Evolutionary conservation across 2,888 invertebrate genomes (phyloP), one percentile per base, ranked within the genome.

Genomic region (Beris chalybata): DNA sequence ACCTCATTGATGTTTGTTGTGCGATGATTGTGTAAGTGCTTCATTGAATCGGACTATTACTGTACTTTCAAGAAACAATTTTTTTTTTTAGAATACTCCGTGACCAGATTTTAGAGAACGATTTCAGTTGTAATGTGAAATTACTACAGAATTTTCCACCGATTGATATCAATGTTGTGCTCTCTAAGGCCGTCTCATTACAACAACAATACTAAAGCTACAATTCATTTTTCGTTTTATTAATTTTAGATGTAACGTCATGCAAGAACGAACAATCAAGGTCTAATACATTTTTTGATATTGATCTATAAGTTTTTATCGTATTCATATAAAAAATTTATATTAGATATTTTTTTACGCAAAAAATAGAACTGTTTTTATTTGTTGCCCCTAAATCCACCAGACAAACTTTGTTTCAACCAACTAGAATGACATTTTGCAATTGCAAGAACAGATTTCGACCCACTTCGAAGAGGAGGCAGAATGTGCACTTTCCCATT

Each of bases 1-100:
- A 95, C 76, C 87, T 98, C 3, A 90, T 95, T 70, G 88, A 91
- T 77, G 90, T 97, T 67, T 97, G 97, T 81, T 93, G 95, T 83
- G 94, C 97, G 74, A 99, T 99, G 98, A 92, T 99, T 73, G 85
- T 96, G 95, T 96, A 85, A 88, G 93, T 59, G 57, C n/a, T 29
- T 45, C 1, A 31, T 47, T 11, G 13, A 29, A 50, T 22, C 13
- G 7, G 47, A 47, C 47, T 47, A 13, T 22, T 48, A 2, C 11
- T 38, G 7, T 3, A n/a, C 32, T 32, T 6, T 9, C 55, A 32
- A 2, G 7, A 31, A 3, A 54, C 38, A 45, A 56, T 15, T 53
- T 29, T 53, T 11, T 70, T 70, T 71, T 70, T 79, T 81, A 94
- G 95, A 74, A 86, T 95, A 72, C 83, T 96, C 71, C 86, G 93